Evolutionary conservation across 2,113 vertebrate genomes (phyloP), one percentile per base, ranked within the genome.

Genomic region (Hydrochoerus hydrochaeris): DNA sequence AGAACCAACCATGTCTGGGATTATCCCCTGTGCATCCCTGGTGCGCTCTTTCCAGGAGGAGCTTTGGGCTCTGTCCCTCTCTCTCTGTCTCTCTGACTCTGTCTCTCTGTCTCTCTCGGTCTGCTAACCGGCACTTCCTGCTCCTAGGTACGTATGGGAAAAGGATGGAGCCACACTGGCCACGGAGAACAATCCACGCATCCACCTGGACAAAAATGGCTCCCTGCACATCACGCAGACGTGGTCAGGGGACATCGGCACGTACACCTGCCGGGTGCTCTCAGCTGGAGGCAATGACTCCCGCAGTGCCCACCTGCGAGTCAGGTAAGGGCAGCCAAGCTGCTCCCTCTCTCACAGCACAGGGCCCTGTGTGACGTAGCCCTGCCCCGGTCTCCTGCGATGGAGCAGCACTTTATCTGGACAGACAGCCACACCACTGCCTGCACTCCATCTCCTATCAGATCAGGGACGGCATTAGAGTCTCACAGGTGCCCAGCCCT

Each of bases 161-260:
- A 99, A 99, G 97, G 99, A 99, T 0, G 99, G 99, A 65, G 92
- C 95, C 0, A 54, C 97, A 0, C 98, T 99, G 96, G 99, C 98
- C 24, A 77, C 98, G 0, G 99, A 99, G 82, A 98, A 98, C 3
- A 97, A 98, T 73, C 99, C 99, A 0, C 99, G 99, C 73, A 97
- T 99, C 97, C 99, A 98, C 0, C 97, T 99, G 97, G 99, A 99
- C 0, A 97, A 97, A 7, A 98, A 97, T 1, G 99, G 99, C 87
- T 99, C 99, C 22, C 98, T 99, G 92, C 99, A 99, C 98, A 99
- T 99, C 98, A 99, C 99, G n/a, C 99, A 99, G 97, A 99, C 99
- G 1, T 99, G 99, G 99, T 99, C 99, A 0, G 99, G 99, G 0
- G 99, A 99, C 98, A 99, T 99, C 0, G 99, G 99, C 96, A 99